Percentiles rank a stretch among this genome's conserved stretches.
phyloP scores from a whole-genome alignment of 2,797 vertebrate species.

The Tinamus major region DNA sequence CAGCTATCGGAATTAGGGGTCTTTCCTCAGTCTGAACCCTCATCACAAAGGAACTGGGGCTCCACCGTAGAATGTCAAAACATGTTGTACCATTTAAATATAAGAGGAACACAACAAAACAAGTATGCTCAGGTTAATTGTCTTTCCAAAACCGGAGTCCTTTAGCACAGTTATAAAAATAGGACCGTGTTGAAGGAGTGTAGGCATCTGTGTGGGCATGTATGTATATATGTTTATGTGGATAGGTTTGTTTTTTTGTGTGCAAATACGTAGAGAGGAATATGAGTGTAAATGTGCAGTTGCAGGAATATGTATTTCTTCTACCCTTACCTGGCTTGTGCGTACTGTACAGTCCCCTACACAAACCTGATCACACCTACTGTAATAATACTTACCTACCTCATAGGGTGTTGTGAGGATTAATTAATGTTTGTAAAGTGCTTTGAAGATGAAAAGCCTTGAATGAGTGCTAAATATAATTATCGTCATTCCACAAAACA shows the following conservation, averaged over 20 bases:
- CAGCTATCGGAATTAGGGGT: background rate
- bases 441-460: slow-evolving; percentile 19
- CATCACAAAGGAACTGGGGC: background rate
- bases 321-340: slow-evolving; percentile 40
- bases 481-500: slow-evolving; percentile 71
- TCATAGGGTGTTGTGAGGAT: slow-evolving; percentile 71
- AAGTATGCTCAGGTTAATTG: background rate
- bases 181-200: background rate
- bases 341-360: slow-evolving; percentile 48
- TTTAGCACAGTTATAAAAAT: background rate
- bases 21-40: background rate
- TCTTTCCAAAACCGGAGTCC: background rate
- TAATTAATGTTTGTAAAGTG: background rate
- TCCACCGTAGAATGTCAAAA: background rate
- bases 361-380: slow-evolving; percentile 63
- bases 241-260: background rate
- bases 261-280: background rate
- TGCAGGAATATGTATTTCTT: background rate
- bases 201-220: background rate
- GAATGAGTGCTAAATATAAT: slow-evolving; percentile 69
- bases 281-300: background rate
- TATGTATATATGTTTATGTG: background rate
- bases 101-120: background rate
- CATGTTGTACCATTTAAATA: background rate
- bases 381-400: slow-evolving; percentile 71